These are phyloP conservation scores for Pogona vitticeps DNA, from an alignment of 2,113 vertebrate species.

Conservation along the genomic window DNA sequence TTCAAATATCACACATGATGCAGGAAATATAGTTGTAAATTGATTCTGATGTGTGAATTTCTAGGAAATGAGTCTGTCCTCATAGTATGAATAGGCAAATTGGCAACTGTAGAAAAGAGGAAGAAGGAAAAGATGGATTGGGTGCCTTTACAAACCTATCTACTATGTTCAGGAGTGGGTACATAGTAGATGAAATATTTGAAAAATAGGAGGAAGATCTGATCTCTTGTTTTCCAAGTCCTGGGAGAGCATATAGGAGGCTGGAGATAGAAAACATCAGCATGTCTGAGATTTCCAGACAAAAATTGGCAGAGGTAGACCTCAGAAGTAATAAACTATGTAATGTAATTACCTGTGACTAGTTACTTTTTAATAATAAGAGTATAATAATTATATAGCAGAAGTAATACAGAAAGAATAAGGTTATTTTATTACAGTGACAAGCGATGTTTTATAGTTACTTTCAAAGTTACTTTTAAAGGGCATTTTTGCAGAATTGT, in stretches of 20 bases:
- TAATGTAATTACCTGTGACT: too few relatives aligned
- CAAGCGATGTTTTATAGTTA: too few relatives aligned
- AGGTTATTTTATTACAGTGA: too few relatives aligned
- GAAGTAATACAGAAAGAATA: too few relatives aligned
- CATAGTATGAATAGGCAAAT: background rate
- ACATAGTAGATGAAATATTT: background rate
- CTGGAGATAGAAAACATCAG: background rate
- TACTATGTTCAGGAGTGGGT: background rate
- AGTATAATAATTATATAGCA: too few relatives aligned
- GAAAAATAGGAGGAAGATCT: background rate
- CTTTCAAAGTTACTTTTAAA: too few relatives aligned
- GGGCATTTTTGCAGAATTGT: too few relatives aligned
- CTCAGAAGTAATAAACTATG: too few relatives aligned
- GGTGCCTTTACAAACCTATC: background rate
- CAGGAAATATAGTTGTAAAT: background rate
- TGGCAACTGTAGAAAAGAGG: background rate
- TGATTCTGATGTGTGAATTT: background rate
- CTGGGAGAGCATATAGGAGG: background rate
- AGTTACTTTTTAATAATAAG: too few relatives aligned
- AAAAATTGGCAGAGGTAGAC: background rate
- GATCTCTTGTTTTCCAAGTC: background rate
- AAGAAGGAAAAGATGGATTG: background rate
- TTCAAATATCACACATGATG: background rate
- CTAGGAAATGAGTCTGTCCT: background rate
- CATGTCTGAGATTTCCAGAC: background rate